A percentile compares a stretch with the other conserved stretches of the same genome.
phyloP scores from a whole-genome alignment of 2,797 vertebrate genomes.

The Melanitta fusca region DNA sequence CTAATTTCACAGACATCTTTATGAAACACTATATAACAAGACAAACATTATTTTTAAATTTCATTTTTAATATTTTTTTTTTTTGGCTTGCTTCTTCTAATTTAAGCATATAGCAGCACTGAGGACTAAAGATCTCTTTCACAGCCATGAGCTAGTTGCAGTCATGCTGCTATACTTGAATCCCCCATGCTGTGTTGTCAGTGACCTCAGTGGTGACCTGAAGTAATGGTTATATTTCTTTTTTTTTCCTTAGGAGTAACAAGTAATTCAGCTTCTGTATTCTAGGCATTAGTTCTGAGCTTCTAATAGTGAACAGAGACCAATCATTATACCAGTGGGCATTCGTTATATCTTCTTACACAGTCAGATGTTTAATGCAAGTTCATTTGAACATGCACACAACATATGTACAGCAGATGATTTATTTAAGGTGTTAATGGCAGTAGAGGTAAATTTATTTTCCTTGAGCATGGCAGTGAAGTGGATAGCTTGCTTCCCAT shows the following conservation, averaged over 20 bases:
- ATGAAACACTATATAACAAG: background rate
- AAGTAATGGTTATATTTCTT: slow-evolving; percentile 45
- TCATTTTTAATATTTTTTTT: background rate
- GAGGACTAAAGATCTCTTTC: slow-evolving; percentile 35
- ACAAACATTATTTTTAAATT: background rate
- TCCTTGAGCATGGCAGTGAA: background rate
- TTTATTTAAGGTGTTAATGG: slow-evolving; percentile 1
- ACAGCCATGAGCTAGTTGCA: background rate
- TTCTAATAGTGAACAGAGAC: slow-evolving; percentile 1
- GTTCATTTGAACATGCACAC: slow-evolving; percentile 8
- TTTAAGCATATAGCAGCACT: background rate
- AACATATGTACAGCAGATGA: background rate
- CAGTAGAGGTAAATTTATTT: background rate
- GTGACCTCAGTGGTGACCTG: slow-evolving; percentile 53
- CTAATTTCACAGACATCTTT: background rate
- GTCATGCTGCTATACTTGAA: slow-evolving; percentile 47
- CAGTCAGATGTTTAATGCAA: background rate
- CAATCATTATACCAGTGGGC: background rate
- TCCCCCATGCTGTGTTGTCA: slow-evolving; percentile 40
- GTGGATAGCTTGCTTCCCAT: background rate
- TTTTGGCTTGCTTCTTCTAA: background rate
- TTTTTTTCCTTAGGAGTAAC: slow-evolving; percentile 3
- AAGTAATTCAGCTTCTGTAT: slow-evolving; percentile 36
- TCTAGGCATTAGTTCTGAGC: background rate
- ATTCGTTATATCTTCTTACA: background rate